These are phyloP conservation scores for Tadarida brasiliensis DNA, from an alignment of 2,797 vertebrate species.

Conservation along the genomic window DNA sequence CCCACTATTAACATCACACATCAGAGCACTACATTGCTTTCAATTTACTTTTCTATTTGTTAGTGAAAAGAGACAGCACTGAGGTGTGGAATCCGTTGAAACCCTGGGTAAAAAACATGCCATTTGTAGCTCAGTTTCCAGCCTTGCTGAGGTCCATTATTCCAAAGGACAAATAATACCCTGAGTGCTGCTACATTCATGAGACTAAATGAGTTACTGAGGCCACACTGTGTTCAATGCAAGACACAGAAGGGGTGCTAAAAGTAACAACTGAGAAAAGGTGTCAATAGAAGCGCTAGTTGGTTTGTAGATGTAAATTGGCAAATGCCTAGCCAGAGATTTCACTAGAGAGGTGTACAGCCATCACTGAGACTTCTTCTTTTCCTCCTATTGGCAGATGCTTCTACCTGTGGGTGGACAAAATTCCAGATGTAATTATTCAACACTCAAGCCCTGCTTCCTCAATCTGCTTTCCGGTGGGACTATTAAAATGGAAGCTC, in stretches of 20 bases:
- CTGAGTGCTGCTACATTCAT: slow-evolving; percentile 71
- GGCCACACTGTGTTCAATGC: slow-evolving; percentile 72
- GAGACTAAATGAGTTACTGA: slow-evolving; percentile 77
- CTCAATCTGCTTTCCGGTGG: slow-evolving; percentile 23
- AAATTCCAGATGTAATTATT: slow-evolving; percentile 78
- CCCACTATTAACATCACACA: neutral
- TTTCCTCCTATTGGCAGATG: slow-evolving; percentile 61
- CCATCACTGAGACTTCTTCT: slow-evolving; percentile 62
- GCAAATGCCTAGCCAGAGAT: slow-evolving; percentile 63
- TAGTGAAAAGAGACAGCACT: slow-evolving; percentile 1
- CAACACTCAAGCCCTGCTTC: slow-evolving; percentile 15
- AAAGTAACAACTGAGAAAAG: slow-evolving; percentile 83
- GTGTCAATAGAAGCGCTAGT: slow-evolving; percentile 74
- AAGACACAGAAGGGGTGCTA: slow-evolving; percentile 79
- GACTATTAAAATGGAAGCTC: slow-evolving; percentile 71
- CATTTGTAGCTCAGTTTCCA: slow-evolving; percentile 17
- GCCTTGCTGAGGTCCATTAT: slow-evolving; percentile 53
- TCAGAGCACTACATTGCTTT: neutral
- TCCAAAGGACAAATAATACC: slow-evolving; percentile 78
- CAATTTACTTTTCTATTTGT: neutral
- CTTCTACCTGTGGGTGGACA: slow-evolving; percentile 71
- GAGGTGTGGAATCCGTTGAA: neutral
- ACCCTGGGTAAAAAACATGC: neutral
- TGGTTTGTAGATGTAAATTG: slow-evolving; percentile 75
- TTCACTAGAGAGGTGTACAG: neutral